Evolutionary conservation across 2,113 vertebrate species (phyloP), one percentile per base, ranked within the genome.

Genomic region (Aphyosemion australe): DNA sequence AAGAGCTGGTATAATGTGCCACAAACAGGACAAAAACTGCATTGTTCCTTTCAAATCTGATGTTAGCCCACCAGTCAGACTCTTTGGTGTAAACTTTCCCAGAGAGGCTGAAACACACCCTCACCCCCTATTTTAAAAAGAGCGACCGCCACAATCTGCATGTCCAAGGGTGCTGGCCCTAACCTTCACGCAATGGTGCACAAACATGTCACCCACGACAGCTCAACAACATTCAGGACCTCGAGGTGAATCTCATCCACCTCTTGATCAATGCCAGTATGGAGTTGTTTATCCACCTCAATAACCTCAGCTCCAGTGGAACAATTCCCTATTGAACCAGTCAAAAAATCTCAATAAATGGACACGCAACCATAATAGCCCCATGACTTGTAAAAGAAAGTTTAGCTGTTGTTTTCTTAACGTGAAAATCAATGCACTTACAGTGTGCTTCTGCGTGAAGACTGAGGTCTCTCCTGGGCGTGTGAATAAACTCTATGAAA

Each of bases 401-500:
- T 64, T 52, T 15, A 45, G 54, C 63, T 72, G 39, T 65, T 79
- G 68, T 61, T 39, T 59, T 69, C 60, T 66, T 56, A 68, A 51
- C 39, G 39, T 69, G 52, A 65, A 80, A 76, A 82, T 55, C 68
- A 80, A 76, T 55, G 48, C 62, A 64, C 71, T 61, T 61, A 65
- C 37, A 66, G 65, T 47, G 61, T n/a, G 20, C 45, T 57, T 61
- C 26, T 42, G 65, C 69, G 54, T 20, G 13, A 58, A 69, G 56
- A 47, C 46, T 8, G 74, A 50, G 80, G 80, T 84, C 76, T 62
- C 72, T 74, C 45, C 39, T 16, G 69, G 78, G 72, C 76, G 52
- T 87, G 83, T 79, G 83, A 87, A 87, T 81, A 65, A 31, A 68
- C 49, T 76, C 69, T 64, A 75, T 81, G 77, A 86, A 83, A 75